Conservation (phyloP, 2,888 invertebrate species). For the Orthonevra nobilis region DNA sequence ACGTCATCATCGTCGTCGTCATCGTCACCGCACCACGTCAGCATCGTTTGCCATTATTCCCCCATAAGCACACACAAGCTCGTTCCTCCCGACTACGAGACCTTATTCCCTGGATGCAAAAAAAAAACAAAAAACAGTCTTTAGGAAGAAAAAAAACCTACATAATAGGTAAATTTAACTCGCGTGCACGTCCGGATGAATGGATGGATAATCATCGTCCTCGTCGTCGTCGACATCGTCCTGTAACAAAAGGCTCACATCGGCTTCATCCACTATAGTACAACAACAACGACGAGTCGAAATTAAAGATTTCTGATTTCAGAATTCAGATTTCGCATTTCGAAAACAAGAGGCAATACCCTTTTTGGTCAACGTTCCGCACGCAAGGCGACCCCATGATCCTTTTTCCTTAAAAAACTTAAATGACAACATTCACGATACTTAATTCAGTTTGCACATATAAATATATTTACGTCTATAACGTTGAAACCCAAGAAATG, state of each 20-base stretch:
- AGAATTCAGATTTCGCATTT: too few relatives aligned
- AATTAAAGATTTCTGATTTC: too few relatives aligned
- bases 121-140: not conserved
- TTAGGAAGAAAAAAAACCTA: not conserved
- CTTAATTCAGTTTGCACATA: too few relatives aligned
- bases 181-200: conserved; percentile 34
- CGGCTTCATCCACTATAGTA: too few relatives aligned
- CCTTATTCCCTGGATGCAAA: not conserved
- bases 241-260: conserved; percentile 22
- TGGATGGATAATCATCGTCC: conserved; percentile 29
- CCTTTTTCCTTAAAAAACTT: too few relatives aligned
- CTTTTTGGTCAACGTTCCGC: too few relatives aligned
- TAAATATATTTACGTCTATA: too few relatives aligned
- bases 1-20: conserved; percentile 9
- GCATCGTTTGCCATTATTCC: conserved; percentile 1
- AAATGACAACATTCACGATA: too few relatives aligned
- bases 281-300: conserved; percentile 11
- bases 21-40: conserved; percentile 9
- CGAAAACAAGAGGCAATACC: too few relatives aligned
- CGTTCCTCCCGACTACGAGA: not conserved
- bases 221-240: not conserved
- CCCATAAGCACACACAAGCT: not conserved
- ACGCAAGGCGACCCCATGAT: too few relatives aligned
- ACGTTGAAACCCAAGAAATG: too few relatives aligned
- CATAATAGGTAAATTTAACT: conserved; percentile 29